Base-by-base conservation (phyloP, 2,113 vertebrate species). In the Tachysurus fulvidraco region DNA sequence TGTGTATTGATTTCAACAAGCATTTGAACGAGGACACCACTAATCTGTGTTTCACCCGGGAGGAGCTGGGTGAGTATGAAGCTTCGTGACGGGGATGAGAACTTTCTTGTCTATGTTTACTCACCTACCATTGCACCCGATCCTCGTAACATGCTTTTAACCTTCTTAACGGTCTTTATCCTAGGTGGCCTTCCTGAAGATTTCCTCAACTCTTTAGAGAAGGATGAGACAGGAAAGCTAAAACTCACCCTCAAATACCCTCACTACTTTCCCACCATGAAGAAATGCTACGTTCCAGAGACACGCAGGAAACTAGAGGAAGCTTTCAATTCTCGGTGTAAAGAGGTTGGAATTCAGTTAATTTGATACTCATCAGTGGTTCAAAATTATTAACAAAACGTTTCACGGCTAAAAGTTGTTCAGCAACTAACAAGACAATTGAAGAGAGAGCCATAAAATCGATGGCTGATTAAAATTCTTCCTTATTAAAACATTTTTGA, bases 1-100 rank as follows among this genome's bases (percentile, higher is more conserved):
- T 99, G 25, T 96, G 96, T 94, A 99, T 99, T 6, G 98, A 99
- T 90, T 99, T 99, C 95, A 98, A 96, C 94, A 98, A 98, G 93
- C 97, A 99, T 93, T 93, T 99, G 89, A 99, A 98, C 0, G 98
- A 99, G 67, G 98, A 99, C 90, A 97, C 96, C 0, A 99, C 97
- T 77, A 96, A 92, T 87, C 91, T 99, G 91, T 91, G 91, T 19
- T 98, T 99, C 92, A 96, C 91, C 0, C 92, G 91, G 2, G 97
- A 98, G 65, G 95, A 99, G 17, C 91, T 99, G 19, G 98, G 98
- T 99, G 90, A n/a, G 94, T 90, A 41, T 55, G 16, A 57, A 36
- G 50, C 25, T 16, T 13, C 2, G 9, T n/a, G 21, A 30, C 3
- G 2, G n/a, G 19, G 8, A 54, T 55, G 28, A 78, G 1, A 0